phyloP scores from a whole-genome alignment of 2,888 invertebrate genomes.

The Dendrolimus pini region DNA sequence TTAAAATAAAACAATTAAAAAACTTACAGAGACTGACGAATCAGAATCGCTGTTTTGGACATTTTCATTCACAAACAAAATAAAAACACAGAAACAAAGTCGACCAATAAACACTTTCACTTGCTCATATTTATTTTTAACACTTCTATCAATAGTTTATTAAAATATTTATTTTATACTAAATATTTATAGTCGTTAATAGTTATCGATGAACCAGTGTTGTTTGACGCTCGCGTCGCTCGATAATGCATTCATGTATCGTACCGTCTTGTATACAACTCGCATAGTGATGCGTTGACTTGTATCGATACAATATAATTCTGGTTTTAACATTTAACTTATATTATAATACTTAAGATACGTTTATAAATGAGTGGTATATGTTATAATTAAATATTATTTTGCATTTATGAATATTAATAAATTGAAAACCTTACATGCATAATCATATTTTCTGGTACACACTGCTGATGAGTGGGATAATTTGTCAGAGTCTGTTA shows the following conservation, averaged over 20 bases:
- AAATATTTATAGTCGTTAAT: conserved; percentile 13
- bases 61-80: conserved; percentile 17
- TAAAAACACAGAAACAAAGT: background rate
- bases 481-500: no score
- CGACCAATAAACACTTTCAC: background rate
- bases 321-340: no score
- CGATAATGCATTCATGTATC: conserved; percentile 41
- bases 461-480: no score
- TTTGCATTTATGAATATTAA: no score
- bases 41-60: conserved; percentile 34
- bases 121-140: background rate
- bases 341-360: no score
- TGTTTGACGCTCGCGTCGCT: conserved; percentile 25
- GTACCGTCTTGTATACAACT: conserved; percentile 30
- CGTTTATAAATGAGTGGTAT: no score
- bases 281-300: conserved; percentile 31
- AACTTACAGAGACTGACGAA: conserved; percentile 46
- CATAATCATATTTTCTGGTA: no score
- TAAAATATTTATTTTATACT: conserved; percentile 8
- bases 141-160: conserved; percentile 2
- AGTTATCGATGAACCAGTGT: conserved; percentile 14
- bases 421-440: no score
- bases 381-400: no score
- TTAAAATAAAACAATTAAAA: conserved; percentile 5
- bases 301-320: conserved; percentile 6